Conservation (phyloP, 2,113 vertebrate genomes). For the Nyctereutes procyonoides region DNA sequence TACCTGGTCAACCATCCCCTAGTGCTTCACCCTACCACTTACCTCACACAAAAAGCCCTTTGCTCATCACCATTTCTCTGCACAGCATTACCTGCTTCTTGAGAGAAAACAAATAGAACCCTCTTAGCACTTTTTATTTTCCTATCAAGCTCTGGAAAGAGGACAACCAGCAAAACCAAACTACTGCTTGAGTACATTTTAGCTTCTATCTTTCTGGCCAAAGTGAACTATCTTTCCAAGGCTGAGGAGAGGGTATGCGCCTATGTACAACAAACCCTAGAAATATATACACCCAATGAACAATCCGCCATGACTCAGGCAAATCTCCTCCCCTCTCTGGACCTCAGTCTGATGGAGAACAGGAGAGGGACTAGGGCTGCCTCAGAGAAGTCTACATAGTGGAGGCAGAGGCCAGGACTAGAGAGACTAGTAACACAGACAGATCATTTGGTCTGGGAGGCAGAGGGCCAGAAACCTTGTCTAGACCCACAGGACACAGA, state of each 20-base stretch:
- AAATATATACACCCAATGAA: background rate
- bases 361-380: background rate
- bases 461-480: background rate
- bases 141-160: slow-evolving; percentile 21
- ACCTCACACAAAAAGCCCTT: background rate
- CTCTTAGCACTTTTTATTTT: background rate
- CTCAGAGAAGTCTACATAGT: background rate
- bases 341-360: background rate
- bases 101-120: background rate
- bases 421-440: background rate
- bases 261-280: background rate
- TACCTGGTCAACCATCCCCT: background rate
- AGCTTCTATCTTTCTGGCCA: background rate
- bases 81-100: background rate
- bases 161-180: background rate
- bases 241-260: background rate
- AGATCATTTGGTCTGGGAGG: background rate
- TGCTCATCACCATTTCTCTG: background rate
- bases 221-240: slow-evolving; percentile 39
- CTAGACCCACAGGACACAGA: background rate
- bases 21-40: background rate
- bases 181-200: background rate
- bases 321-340: background rate
- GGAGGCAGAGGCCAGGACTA: background rate
- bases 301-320: background rate